Evolutionary conservation across 2,113 vertebrate species (phyloP), one percentile per base, ranked within the genome.

Genomic region (Archocentrus centrarchus): DNA sequence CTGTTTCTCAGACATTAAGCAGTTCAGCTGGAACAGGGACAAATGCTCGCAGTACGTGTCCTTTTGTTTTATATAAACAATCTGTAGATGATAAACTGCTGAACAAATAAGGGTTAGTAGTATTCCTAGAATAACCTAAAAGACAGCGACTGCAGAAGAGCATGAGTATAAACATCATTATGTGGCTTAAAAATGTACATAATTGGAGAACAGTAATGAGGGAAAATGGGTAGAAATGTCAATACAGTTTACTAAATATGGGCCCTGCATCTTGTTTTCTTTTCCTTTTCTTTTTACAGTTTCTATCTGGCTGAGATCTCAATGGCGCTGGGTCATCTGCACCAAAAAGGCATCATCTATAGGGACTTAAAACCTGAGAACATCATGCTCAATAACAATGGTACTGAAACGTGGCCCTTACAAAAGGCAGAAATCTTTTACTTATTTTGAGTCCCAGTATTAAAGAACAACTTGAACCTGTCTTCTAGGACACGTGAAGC

Each of bases 281-380:
- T 53, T 27, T 27, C 27, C 24, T 24, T 27, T 70, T 41, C 7
- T 84, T 30, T 66, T 60, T 64, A 68, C 83, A 99, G 98, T 95
- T 99, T 99, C 96, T 99, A 99, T 95, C 96, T 99, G 96, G 98
- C 98, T 91, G 98, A 99, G 96, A 99, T 99, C 92, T 99, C 98
- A 18, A 99, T 99, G 98, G 98, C 98, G 64, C 94, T 99, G 93
- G 98, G 98, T 89, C 98, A 99, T 94, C 94, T 99, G 92, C 98
- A 99, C 96, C 97, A 99, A 92, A 99, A 99, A 95, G 98, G 98
- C 92, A 99, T 99, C 91, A 99, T 99, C 95, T 99, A 99, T 87
- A 96, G 98, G 93, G 98, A 99, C 93, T 95, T 99, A 94, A 99
- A 99, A 95, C 98, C 98, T 80, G 98, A 99, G 94, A 99, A 99